Percentiles rank a stretch among this genome's conserved stretches.
Conservation (phyloP, 1,140 invertebrate genomes). For the Telenomus remus region DNA sequence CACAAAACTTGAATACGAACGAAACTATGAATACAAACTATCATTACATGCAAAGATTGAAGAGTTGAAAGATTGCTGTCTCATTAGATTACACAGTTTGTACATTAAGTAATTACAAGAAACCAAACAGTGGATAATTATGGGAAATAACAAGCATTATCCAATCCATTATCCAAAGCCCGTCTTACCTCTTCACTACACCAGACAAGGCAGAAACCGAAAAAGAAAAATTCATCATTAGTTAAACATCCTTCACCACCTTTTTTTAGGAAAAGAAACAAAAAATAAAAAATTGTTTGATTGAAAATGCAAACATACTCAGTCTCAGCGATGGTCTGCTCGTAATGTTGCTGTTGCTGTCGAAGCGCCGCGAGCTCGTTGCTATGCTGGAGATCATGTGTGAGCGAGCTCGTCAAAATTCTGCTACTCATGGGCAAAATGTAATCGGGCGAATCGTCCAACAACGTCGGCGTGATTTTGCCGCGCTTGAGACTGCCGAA, state of each 20-base stretch:
- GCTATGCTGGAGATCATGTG: conserved; percentile 71
- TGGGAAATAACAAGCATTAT: background rate
- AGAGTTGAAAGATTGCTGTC: no score
- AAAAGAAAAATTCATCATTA: conserved; percentile 66
- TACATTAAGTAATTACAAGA: background rate
- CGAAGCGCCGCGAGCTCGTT: conserved; percentile 71
- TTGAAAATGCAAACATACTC: conserved; percentile 71
- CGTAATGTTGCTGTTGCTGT: conserved; percentile 66
- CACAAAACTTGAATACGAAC: no score
- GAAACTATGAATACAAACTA: no score
- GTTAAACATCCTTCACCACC: conserved; percentile 57
- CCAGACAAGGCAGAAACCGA: conserved; percentile 65
- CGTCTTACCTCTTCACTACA: conserved; percentile 67
- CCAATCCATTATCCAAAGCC: conserved; percentile 10
- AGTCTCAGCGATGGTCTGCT: conserved; percentile 75
- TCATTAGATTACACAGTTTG: no score
- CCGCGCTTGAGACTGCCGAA: conserved; percentile 71
- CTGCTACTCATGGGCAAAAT: conserved; percentile 72
- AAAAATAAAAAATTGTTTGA: background rate
- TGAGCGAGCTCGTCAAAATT: conserved; percentile 70
- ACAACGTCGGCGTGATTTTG: conserved; percentile 67
- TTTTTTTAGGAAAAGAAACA: no score
- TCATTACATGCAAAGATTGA: no score
- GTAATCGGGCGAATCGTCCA: conserved; percentile 69
- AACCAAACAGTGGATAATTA: background rate